Evolutionary conservation across 2,888 invertebrate genomes (phyloP).

Genomic region (Tryphoninae sp.): DNA sequence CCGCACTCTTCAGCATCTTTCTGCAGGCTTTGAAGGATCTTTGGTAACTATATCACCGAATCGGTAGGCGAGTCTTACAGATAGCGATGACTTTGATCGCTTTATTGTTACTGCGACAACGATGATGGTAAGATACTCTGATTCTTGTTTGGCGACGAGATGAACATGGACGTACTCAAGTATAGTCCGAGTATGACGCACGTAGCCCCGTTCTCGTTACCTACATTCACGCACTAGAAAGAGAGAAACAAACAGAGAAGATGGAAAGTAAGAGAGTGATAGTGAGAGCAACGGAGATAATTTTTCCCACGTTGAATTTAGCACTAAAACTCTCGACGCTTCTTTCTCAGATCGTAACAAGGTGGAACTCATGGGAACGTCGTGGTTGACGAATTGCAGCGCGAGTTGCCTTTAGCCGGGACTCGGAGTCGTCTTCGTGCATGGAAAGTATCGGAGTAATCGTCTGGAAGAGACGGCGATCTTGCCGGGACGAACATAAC

Average conservation of each 20-base stretch:
- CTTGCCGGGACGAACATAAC: constrained; percentile 63
- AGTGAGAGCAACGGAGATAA: background rate
- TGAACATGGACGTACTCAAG: constrained; percentile 17
- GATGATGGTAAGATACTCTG: background rate
- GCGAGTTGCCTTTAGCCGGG: constrained; percentile 22
- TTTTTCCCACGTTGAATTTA: constrained; percentile 4
- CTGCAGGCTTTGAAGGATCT: constrained; percentile 7
- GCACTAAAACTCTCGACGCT: constrained; percentile 7
- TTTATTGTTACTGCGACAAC: background rate
- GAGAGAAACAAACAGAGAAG: constrained; percentile 41
- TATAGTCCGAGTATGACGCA: constrained; percentile 47
- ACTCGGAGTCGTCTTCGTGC: constrained; percentile 28
- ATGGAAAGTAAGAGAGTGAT: background rate
- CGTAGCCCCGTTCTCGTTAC: constrained; percentile 52
- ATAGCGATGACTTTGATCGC: background rate
- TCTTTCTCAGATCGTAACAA: constrained; percentile 7
- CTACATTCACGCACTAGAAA: constrained; percentile 55
- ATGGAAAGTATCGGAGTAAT: constrained; percentile 31
- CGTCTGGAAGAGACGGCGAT: constrained; percentile 58
- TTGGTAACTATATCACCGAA: constrained; percentile 9
- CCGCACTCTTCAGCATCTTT: constrained; percentile 67
- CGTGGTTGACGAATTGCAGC: constrained; percentile 13
- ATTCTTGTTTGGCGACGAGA: constrained; percentile 23
- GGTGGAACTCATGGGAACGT: constrained; percentile 38
- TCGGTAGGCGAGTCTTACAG: background rate